These are phyloP conservation scores for Eulimnadia texana DNA, from an alignment of 1,140 invertebrate species.

Conservation along the genomic window DNA sequence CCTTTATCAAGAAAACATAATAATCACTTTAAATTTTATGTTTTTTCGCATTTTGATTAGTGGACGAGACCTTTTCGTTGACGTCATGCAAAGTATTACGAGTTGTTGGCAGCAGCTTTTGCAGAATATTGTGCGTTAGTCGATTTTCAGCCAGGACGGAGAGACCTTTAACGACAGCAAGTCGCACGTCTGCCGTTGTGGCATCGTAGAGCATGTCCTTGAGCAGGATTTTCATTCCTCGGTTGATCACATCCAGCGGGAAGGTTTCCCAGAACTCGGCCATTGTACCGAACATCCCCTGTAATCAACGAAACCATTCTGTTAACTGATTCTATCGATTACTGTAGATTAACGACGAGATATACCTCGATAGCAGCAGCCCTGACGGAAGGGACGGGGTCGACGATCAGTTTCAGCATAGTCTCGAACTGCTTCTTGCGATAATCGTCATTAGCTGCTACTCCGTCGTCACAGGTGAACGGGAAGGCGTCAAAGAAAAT, in stretches of 20 bases:
- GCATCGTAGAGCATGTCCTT: background rate
- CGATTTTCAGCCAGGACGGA: background rate
- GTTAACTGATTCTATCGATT: too few species aligned
- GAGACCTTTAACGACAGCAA: background rate
- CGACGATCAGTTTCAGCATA: background rate
- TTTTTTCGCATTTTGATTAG: background rate
- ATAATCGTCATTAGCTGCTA: background rate
- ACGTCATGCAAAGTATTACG: background rate
- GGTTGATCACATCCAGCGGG: background rate
- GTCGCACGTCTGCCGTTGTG: background rate
- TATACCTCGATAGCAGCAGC: background rate
- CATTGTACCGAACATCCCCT: background rate
- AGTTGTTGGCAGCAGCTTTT: background rate
- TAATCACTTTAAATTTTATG: background rate
- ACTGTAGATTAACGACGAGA: too few species aligned
- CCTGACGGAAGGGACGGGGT: background rate
- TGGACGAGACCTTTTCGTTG: background rate
- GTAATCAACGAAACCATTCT: too few species aligned
- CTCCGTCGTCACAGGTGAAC: background rate
- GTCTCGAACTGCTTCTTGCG: background rate
- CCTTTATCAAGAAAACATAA: background rate
- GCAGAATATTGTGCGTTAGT: background rate
- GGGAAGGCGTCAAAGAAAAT: background rate
- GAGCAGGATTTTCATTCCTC: background rate
- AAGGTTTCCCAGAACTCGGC: background rate